Evolutionary conservation across 2,113 vertebrate genomes (phyloP).

Genomic region (Synodontis membranacea): DNA sequence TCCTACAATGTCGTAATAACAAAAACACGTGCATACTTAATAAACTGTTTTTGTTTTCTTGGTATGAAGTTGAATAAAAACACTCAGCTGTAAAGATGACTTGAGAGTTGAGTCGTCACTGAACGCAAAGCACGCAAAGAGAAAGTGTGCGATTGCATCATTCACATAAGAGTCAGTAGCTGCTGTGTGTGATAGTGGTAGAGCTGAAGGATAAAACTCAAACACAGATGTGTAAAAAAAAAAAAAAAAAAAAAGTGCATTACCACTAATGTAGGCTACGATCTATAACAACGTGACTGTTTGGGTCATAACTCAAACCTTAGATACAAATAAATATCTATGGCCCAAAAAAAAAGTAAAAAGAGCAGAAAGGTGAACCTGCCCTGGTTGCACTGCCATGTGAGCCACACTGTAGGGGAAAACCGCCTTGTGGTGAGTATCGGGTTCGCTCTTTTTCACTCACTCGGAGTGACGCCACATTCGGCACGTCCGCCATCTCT

Average conservation of each 20-base stretch:
- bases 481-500: slow-evolving; percentile 54
- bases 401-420: not conserved
- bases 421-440: not conserved
- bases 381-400: not conserved
- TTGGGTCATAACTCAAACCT: not conserved
- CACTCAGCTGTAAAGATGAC: not conserved
- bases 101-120: not conserved
- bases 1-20: not conserved
- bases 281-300: not conserved
- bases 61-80: not conserved
- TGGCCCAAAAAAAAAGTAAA: not conserved
- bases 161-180: not conserved
- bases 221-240: not conserved
- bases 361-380: not conserved
- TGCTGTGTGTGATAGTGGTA: not conserved
- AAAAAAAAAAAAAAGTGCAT: no score
- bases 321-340: not conserved
- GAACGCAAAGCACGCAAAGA: not conserved
- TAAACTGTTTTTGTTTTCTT: not conserved
- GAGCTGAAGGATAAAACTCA: not conserved
- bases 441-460: slow-evolving; percentile 14
- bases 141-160: not conserved
- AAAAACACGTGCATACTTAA: not conserved
- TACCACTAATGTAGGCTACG: no score
- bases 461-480: slow-evolving; percentile 29